phyloP scores from a whole-genome alignment of 2,888 invertebrate genomes.

The Cosmopolites sordidus region DNA sequence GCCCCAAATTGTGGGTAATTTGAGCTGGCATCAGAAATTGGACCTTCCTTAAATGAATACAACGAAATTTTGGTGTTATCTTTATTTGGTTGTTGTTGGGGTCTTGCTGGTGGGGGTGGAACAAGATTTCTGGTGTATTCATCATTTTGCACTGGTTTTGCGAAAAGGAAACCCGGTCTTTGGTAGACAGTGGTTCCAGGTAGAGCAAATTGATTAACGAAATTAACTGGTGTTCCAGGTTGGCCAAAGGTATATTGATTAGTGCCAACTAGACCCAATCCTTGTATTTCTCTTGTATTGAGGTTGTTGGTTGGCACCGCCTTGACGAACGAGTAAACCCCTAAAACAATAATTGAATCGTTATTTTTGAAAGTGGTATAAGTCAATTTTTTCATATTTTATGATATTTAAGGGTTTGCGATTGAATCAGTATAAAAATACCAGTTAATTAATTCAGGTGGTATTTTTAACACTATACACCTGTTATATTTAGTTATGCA shows the following conservation, averaged over 20 bases:
- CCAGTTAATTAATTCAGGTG: too few species aligned
- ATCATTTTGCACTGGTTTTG: slow-evolving; percentile 39
- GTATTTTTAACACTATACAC: too few species aligned
- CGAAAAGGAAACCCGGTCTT: slow-evolving; percentile 29
- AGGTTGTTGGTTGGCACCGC: slow-evolving; percentile 11
- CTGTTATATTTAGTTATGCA: too few species aligned
- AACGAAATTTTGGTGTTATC: slow-evolving; percentile 17
- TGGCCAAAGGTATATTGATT: slow-evolving; percentile 50
- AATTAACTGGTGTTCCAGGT: slow-evolving; percentile 43
- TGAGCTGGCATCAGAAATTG: slow-evolving; percentile 16
- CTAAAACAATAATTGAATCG: too few species aligned
- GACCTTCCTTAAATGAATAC: slow-evolving; percentile 25
- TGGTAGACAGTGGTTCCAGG: slow-evolving; percentile 46
- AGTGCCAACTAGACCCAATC: slow-evolving; percentile 38
- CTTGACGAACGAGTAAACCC: slow-evolving; percentile 12
- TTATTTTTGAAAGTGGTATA: too few species aligned
- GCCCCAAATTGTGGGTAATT: slow-evolving; percentile 27
- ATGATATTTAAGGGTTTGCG: too few species aligned
- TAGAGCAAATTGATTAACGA: slow-evolving; percentile 43
- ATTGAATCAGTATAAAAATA: too few species aligned
- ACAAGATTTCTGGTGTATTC: slow-evolving; percentile 49
- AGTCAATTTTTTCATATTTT: too few species aligned
- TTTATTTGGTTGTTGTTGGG: slow-evolving; percentile 29
- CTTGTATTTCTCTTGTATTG: slow-evolving; percentile 35
- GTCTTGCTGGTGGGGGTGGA: slow-evolving; percentile 48